Percentiles rank a stretch among this genome's conserved stretches.
Conservation (phyloP, 2,888 invertebrate species). For the Anagyrus pseudococci region DNA sequence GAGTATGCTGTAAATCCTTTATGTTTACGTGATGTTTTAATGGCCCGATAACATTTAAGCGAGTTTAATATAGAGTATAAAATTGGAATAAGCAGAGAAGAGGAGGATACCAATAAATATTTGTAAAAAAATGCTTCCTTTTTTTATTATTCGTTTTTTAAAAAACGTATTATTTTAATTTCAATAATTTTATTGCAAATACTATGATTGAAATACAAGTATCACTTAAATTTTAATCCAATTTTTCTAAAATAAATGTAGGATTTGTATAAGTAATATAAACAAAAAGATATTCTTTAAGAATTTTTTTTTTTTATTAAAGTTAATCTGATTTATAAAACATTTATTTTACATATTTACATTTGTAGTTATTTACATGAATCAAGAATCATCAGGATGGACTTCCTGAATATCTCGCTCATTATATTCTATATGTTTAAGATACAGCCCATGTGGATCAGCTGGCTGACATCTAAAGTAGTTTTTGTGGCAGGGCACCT, state of each 20-base stretch:
- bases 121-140: conserved; percentile 23
- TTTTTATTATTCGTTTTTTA: too few species aligned
- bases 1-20: conserved; percentile 1
- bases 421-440: conserved; percentile 75
- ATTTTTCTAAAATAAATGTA: too few species aligned
- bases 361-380: neutral
- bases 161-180: too few species aligned
- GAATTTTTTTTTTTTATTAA: too few species aligned
- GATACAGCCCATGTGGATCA: conserved; percentile 73
- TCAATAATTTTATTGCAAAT: too few species aligned
- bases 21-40: conserved; percentile 7
- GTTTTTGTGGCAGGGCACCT: conserved; percentile 75
- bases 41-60: conserved; percentile 12
- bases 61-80: conserved; percentile 20
- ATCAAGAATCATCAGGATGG: conserved; percentile 32
- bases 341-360: neutral
- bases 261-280: too few species aligned
- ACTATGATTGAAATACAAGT: too few species aligned
- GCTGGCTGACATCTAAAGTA: conserved; percentile 70
- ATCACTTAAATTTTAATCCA: too few species aligned
- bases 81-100: conserved; percentile 21
- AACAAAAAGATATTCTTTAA: too few species aligned
- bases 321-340: too few species aligned
- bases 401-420: conserved; percentile 65
- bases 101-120: conserved; percentile 27